Base-by-base conservation (phyloP, 2,113 vertebrate species). In the Anas platyrhynchos region DNA sequence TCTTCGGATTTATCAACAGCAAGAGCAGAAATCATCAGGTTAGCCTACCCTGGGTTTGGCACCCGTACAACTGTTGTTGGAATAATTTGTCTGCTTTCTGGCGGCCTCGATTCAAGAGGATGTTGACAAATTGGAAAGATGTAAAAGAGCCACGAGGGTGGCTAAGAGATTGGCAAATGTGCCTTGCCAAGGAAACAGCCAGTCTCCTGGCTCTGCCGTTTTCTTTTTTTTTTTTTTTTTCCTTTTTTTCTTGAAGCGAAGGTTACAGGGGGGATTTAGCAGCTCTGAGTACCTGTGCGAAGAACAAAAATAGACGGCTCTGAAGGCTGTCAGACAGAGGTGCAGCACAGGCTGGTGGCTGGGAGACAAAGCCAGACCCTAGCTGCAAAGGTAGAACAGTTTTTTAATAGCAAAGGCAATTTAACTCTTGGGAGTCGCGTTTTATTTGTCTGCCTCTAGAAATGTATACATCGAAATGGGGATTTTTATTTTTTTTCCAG, bases 101-200 rank as follows among this genome's bases (percentile, higher is more conserved):
- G 91, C 95, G n/a, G 61, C 88, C 76, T 90, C 34, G 3, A 1
- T 65, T 67, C 83, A 2, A 41, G 94, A 94, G 94, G 93, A 94
- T 95, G 93, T 69, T 89, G 94, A 62, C 75, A 89, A 96, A 92
- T 91, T 89, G 95, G 93, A 92, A 65, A 83, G 95, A 73, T 65
- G 58, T 2, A 41, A n/a, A 91, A 79, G 82, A 96, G 95, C 91
- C 93, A 89, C 67, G 23, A 94, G 93, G 91, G 62, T 89, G 93
- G 89, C 80, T 89, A 72, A 74, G 14, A 32, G 93, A 93, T 94
- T 94, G 96, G 95, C 94, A 87, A 50, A 38, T 3, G 11, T 2
- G 6, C 58, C 58, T 20, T 61, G 95, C 92, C 94, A 90, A 32
- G 3, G 68, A 73, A 88, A 48, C 88, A 93, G 88, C 83, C 87